These are phyloP conservation scores for Spicauda simplicius DNA, from an alignment of 2,888 invertebrate species.

Conservation along the genomic window DNA sequence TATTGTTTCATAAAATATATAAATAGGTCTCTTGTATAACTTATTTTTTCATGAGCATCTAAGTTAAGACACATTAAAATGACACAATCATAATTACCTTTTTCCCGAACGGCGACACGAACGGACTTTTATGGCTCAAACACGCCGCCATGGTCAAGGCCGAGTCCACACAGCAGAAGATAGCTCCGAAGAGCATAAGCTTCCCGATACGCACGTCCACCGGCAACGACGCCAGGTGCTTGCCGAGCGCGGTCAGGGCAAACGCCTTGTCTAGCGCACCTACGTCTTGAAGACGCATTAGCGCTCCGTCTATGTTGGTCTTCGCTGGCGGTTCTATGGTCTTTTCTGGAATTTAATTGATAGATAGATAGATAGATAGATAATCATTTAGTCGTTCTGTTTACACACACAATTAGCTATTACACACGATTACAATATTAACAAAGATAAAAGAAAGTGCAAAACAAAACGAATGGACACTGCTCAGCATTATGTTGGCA, in stretches of 20 bases:
- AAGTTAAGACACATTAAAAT: too few species aligned
- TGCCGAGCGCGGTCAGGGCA: conserved; percentile 93
- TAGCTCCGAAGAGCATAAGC: conserved; percentile 95
- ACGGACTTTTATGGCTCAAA: conserved; percentile 91
- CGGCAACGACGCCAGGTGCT: conserved; percentile 94
- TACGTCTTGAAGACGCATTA: conserved; percentile 89
- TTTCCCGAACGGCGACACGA: conserved; percentile 90
- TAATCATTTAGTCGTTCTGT: too few species aligned
- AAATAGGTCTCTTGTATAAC: too few species aligned
- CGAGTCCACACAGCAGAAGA: conserved; percentile 96
- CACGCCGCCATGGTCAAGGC: conserved; percentile 95
- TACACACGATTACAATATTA: too few species aligned
- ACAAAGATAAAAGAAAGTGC: too few species aligned
- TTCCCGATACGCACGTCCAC: conserved; percentile 97
- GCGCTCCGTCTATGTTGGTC: conserved; percentile 88
- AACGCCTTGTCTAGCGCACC: conserved; percentile 91
- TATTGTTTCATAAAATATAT: too few species aligned
- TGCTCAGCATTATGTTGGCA: too few species aligned
- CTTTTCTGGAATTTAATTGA: conserved; percentile 78
- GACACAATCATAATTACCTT: conserved; percentile 73
- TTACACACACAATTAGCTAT: too few species aligned
- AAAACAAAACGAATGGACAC: too few species aligned
- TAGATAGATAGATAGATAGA: too few species aligned
- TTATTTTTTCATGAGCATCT: too few species aligned
- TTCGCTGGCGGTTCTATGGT: conserved; percentile 90